Evolutionary conservation across 2,113 vertebrate genomes (phyloP), one percentile per base, ranked within the genome.

Genomic region (Atlantisia rogersi): DNA sequence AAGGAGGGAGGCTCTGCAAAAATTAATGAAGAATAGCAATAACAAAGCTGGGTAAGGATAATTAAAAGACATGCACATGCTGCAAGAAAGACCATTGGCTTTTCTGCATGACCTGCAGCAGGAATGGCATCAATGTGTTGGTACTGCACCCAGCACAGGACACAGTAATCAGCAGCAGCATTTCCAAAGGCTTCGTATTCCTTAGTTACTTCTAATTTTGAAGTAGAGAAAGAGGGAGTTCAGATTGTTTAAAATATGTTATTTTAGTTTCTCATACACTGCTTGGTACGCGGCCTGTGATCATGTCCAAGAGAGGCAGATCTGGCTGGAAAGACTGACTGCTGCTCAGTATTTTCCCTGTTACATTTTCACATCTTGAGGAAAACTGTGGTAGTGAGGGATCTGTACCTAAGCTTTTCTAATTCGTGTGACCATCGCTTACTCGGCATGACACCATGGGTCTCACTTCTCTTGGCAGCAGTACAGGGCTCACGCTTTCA

Each of bases 401-500:
- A 86, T 83, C 84, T 88, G 86, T 87, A 96, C 89, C 92, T 94
- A 96, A 91, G 89, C 67, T 91, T 64, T 87, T 75, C 78, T 93
- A 84, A 95, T 89, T 89, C 60, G 29, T 82, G 93, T 92, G 95
- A 87, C 94, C 91, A 88, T 92, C 73, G 46, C 85, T 96, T 93
- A 90, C 93, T 91, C 65, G 64, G 90, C 82, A 69, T 76, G 60
- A 96, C 84, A 97, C 91, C 92, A 83, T 79, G 92, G 96, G 96
- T 95, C 93, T 95, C 95, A 92, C 94, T 86, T 97, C 92, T 95
- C 86, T 74, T 97, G 96, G 96, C 97, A 97, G 90, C 92, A 58
- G 69, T 94, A 95, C 94, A 97, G 95, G 85, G 90, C 85, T 97
- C 67, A 0, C 22, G 25, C 88, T 93, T 95, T 97, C 90, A 81